Evolutionary conservation across 2,888 invertebrate genomes (phyloP).

Genomic region (Drosophila setosimentum): DNA sequence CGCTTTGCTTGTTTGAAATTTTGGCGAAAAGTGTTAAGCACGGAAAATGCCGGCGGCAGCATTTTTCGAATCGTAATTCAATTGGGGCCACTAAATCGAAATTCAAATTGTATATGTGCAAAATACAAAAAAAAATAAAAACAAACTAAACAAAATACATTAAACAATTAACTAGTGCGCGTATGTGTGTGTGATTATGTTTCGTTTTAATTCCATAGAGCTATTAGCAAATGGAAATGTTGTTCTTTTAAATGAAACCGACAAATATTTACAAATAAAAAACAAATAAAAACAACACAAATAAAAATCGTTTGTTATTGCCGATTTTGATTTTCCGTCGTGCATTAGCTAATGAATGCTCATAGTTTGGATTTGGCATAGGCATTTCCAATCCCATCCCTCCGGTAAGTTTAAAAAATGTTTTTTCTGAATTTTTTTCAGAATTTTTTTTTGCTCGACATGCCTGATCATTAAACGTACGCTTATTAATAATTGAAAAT

Average conservation of each 20-base stretch:
- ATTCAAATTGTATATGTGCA: slow-evolving; percentile 44
- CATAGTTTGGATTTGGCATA: not conserved
- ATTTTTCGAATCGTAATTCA: slow-evolving; percentile 49
- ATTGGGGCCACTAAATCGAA: slow-evolving; percentile 40
- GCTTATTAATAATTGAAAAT: slow-evolving; percentile 10
- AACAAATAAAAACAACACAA: not conserved
- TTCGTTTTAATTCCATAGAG: not conserved
- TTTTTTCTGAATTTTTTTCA: not conserved
- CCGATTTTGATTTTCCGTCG: slow-evolving; percentile 9
- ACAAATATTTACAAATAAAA: slow-evolving; percentile 54
- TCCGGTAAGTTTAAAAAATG: slow-evolving; percentile 17
- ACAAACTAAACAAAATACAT: slow-evolving; percentile 17
- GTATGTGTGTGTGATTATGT: slow-evolving; percentile 27
- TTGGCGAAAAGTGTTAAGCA: slow-evolving; percentile 43
- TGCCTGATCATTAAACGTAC: slow-evolving; percentile 3
- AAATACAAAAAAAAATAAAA: slow-evolving; percentile 1
- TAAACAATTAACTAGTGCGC: slow-evolving; percentile 43
- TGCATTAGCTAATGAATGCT: slow-evolving; percentile 1
- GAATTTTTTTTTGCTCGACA: not conserved
- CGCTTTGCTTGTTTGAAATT: slow-evolving; percentile 18
- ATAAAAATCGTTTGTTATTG: slow-evolving; percentile 44
- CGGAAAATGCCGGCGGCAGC: slow-evolving; percentile 72
- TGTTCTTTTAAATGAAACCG: slow-evolving; percentile 16
- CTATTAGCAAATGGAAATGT: slow-evolving; percentile 24
- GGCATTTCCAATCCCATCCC: not conserved